phyloP scores from a whole-genome alignment of 2,888 invertebrate species.

The Ennomos fuscantarius region DNA sequence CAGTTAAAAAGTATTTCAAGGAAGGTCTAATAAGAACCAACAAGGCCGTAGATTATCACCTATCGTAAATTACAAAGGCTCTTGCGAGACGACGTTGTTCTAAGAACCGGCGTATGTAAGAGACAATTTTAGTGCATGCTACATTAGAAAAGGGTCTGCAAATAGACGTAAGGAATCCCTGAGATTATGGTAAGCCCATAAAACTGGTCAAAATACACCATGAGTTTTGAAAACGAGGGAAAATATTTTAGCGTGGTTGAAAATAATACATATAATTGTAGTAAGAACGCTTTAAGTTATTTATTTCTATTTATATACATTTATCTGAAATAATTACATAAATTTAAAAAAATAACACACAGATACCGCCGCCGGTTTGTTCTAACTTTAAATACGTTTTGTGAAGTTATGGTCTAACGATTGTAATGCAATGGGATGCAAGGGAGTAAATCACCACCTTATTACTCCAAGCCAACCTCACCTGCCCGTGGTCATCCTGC shows the following conservation, averaged over 20 bases:
- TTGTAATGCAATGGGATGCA: no score
- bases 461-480: no score
- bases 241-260: conserved; percentile 1
- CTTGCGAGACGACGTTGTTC: conserved; percentile 45
- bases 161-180: conserved; percentile 30
- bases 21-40: conserved; percentile 1
- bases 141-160: conserved; percentile 49
- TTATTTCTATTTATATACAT: no score
- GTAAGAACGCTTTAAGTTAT: not conserved
- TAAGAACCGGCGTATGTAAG: conserved; percentile 45
- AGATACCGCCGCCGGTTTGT: no score
- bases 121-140: conserved; percentile 57
- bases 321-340: no score
- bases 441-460: no score
- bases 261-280: not conserved
- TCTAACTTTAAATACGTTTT: no score
- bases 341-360: no score
- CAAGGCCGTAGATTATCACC: conserved; percentile 24
- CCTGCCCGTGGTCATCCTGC: no score
- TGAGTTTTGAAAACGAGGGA: conserved; percentile 20
- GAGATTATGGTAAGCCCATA: conserved; percentile 26
- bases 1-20: no score
- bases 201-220: conserved; percentile 38
- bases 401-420: no score
- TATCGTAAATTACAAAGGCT: conserved; percentile 58